Evolutionary conservation across 2,888 invertebrate species (phyloP), one percentile per base, ranked within the genome.

Genomic region (Schizaphis graminum): DNA sequence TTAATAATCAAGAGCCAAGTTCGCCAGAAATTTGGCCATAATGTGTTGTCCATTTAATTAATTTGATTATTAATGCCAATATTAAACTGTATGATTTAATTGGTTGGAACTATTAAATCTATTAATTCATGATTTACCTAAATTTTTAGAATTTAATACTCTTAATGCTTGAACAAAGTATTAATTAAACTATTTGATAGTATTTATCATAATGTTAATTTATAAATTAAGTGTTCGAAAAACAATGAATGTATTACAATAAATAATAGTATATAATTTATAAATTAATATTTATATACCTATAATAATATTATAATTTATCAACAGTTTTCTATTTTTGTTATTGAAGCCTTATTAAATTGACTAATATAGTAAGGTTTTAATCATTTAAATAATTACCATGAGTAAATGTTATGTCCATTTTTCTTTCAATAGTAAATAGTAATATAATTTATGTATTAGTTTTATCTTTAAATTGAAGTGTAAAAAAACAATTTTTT

Each of bases 1-100:
- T 93, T 89, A 94, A 92, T 84, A 91, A 94, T 53, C 92, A 94
- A 86, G 90, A 94, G 91, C 92, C 92, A 44, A 93, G 88, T 93
- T 93, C 92, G 10, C 88, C 92, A 53, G 92, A 93, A 89, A 89
- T 93, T 93, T 93, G 92, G 92, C 92, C 92, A 24, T 93, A 77
- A 92, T 88, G 3, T 88, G 10, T 53, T 44, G 26, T 56, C 11
- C 24, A 56, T 88, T 77, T 57, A 26, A 26, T 67, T 35, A 26
- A 91, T 87, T 86, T 53, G n/a, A 57, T 61, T 86, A 47, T 86
- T n/a, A 28, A 56, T 57, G 24, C 21, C 57, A 86, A 86, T 86
- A 85, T 57, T 44, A 85, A 91, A 41, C 7, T 88, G 4, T 92
- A 88, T 67, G 24, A 77, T 67, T 67, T 86, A 47, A 49, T 67